These are phyloP conservation scores for Antechinus flavipes DNA, from an alignment of 2,113 vertebrate genomes.

Conservation along the genomic window DNA sequence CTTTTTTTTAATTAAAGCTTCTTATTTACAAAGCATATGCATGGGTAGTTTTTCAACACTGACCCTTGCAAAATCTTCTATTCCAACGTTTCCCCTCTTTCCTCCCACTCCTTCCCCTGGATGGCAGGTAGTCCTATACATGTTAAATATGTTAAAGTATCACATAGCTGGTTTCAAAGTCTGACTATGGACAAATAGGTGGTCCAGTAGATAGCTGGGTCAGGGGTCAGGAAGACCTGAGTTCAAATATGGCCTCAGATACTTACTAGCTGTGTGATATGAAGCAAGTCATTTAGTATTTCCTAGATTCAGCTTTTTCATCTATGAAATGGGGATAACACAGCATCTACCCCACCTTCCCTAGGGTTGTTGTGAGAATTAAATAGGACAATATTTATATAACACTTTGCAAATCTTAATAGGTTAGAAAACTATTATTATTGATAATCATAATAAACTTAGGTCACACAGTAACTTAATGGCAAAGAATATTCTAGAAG, in stretches of 20 bases:
- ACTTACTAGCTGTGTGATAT: background rate
- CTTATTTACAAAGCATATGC: no score
- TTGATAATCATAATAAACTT: background rate
- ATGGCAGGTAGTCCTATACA: no score
- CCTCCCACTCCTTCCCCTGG: no score
- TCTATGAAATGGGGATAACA: background rate
- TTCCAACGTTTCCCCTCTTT: no score
- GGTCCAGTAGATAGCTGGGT: background rate
- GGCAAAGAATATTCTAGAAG: background rate
- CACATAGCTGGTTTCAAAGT: background rate
- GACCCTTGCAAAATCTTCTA: no score
- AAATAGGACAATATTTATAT: background rate
- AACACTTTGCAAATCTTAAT: background rate
- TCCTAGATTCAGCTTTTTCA: background rate
- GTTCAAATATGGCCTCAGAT: background rate
- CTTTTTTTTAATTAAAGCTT: background rate
- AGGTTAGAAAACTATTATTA: background rate
- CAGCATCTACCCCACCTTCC: no score
- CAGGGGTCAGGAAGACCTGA: background rate
- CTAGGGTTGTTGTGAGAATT: background rate
- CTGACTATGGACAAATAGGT: background rate
- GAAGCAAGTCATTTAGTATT: background rate
- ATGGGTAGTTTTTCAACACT: no score
- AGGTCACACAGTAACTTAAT: background rate
- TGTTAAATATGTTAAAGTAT: no score